Evolutionary conservation across 2,113 vertebrate species (phyloP).

Genomic region (Phylloscopus whistleri): DNA sequence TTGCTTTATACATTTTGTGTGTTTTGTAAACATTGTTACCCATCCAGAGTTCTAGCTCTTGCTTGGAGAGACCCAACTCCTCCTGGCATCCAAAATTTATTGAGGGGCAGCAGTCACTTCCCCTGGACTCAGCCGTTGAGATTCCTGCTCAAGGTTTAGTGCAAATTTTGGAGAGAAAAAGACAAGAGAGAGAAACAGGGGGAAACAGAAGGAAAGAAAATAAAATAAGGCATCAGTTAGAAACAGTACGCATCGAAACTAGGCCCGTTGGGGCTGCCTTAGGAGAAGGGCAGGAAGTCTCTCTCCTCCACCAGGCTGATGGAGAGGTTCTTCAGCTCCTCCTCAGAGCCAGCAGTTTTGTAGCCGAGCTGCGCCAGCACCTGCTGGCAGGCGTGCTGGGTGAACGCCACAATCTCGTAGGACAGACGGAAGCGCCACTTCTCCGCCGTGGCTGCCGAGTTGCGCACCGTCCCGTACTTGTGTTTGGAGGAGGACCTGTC

Average conservation of each 20-base stretch:
- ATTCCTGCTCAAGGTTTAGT: conserved; percentile 79
- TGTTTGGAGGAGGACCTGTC: conserved; percentile 90
- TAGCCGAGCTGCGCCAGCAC: conserved; percentile 91
- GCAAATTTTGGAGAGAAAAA: conserved; percentile 81
- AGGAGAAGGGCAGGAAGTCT: conserved; percentile 91
- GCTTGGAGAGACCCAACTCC: conserved; percentile 37
- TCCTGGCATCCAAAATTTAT: conserved; percentile 21
- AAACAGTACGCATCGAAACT: conserved; percentile 81
- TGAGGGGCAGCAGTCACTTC: conserved; percentile 25
- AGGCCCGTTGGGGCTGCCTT: conserved; percentile 51
- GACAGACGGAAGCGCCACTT: conserved; percentile 94
- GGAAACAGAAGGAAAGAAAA: conserved; percentile 10
- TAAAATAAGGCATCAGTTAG: conserved; percentile 90
- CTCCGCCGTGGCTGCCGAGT: conserved; percentile 92
- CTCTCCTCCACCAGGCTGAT: conserved; percentile 91
- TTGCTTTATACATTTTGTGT: conserved; percentile 61
- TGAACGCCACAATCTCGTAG: conserved; percentile 92
- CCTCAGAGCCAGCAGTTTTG: conserved; percentile 81
- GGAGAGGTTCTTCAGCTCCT: conserved; percentile 92
- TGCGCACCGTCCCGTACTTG: conserved; percentile 91
- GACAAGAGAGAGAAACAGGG: background rate
- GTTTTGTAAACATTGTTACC: conserved; percentile 78
- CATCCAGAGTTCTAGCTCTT: conserved; percentile 64
- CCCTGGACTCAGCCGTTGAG: background rate
- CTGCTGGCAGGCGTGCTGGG: conserved; percentile 88